Base-by-base conservation (phyloP, 2,113 vertebrate species). In the Zeus faber region DNA sequence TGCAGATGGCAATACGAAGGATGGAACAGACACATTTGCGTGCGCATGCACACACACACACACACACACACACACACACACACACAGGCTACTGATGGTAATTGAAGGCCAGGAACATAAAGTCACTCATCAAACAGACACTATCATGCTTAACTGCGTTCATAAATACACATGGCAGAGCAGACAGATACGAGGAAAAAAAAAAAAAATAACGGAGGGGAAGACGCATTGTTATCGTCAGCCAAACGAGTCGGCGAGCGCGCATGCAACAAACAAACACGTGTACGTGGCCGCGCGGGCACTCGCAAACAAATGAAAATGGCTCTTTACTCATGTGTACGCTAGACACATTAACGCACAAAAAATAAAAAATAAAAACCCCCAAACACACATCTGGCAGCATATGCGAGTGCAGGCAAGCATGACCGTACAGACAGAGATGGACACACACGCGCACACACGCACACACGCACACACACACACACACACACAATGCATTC, bases 101-200 rank as follows among this genome's bases (percentile, higher is more conserved):
- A 73, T 60, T 22, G 57, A 70, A 66, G 40, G 25, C 41, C 35
- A 25, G 44, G 16, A 47, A 51, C 47, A 59, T 64, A 54, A 57
- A 58, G 40, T 54, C 62, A 48, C 49, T 58, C 52, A 64, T 73
- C 65, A 74, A 62, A 59, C 65, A 74, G 55, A 73, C 53, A 77
- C 49, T 27, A 62, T 58, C 55, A 45, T 40, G 50, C 45, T 62
- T 56, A 62, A 77, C 77, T 62, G 41, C 52, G 49, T 46, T 62
- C 70, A 69, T 73, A 74, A 64, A 76, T 39, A 68, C 14, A 70
- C 46, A 71, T 26, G 65, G 58, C 31, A 48, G 44, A 70, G 41
- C 21, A 59, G 62, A 62, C 49, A 33, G 20, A 24, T 24, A 23
- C 9, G 27, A 40, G 52, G 49, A 51, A 44, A 55, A 60, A 63